These are phyloP conservation scores for Anguilla obscura DNA, from an alignment of 2,797 vertebrate genomes.

Conservation along the genomic window DNA sequence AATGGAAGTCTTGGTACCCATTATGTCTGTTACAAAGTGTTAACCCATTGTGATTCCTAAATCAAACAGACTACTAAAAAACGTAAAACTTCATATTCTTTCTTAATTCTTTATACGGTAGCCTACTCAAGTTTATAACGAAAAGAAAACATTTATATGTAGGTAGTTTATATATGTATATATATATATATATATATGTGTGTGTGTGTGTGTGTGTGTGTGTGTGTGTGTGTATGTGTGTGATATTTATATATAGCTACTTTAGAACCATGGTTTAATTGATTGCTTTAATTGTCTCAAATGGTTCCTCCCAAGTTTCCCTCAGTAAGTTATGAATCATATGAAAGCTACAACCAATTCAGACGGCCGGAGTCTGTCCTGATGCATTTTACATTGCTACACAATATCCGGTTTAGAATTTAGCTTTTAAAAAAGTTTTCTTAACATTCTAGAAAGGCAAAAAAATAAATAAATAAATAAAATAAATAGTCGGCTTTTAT, in stretches of 20 bases:
- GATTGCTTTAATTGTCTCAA: slow-evolving; percentile 55
- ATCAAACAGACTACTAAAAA: slow-evolving; percentile 1
- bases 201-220: no score
- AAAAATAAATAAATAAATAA: no score
- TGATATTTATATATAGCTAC: neutral
- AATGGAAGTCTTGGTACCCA: slow-evolving; percentile 45
- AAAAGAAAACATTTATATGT: no score
- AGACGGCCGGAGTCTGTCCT: neutral
- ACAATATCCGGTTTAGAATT: neutral
- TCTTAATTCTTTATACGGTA: neutral
- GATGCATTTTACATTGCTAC: neutral
- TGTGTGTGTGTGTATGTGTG: no score
- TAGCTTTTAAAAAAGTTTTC: neutral
- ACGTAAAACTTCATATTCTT: neutral
- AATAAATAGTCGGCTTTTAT: neutral
- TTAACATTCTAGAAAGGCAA: neutral
- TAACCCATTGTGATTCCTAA: neutral
- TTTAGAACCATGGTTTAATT: neutral
- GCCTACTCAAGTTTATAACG: neutral
- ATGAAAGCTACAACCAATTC: neutral
- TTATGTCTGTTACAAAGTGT: slow-evolving; percentile 7
- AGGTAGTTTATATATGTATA: no score
- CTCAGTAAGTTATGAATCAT: slow-evolving; percentile 57
- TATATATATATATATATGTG: no score
- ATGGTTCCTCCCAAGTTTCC: slow-evolving; percentile 29